phyloP scores from a whole-genome alignment of 2,113 vertebrate species.

The Glareola pratincola region DNA sequence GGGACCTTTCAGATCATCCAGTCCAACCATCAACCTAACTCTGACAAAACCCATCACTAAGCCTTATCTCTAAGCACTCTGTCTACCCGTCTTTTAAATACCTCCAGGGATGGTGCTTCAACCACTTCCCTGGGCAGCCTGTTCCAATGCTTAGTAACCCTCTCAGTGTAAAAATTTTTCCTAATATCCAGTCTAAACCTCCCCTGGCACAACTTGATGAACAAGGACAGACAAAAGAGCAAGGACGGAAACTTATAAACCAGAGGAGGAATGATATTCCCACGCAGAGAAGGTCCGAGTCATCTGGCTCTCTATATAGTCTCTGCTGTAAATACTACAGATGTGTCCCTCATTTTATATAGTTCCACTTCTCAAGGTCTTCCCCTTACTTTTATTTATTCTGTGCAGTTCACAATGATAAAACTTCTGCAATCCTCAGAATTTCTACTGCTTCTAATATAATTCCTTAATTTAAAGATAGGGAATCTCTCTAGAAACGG shows the following conservation, averaged over 20 bases:
- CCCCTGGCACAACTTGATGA: background rate
- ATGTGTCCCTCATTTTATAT: background rate
- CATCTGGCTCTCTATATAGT: background rate
- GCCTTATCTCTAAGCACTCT: no score
- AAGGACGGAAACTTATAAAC: background rate
- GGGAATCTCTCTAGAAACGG: slow-evolving; percentile 17
- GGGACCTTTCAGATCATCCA: no score
- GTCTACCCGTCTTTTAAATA: no score
- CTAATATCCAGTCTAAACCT: no score
- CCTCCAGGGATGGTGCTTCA: no score
- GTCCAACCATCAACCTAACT: no score
- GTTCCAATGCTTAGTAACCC: no score
- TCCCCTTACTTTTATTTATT: background rate
- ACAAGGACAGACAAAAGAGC: background rate
- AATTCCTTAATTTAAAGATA: slow-evolving; percentile 41
- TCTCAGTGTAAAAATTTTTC: no score
- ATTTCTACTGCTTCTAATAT: background rate
- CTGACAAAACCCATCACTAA: no score
- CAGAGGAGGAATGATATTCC: background rate
- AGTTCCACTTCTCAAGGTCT: background rate
- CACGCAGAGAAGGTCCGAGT: background rate
- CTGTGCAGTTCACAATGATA: background rate
- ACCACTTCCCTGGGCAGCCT: no score
- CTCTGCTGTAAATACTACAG: background rate
- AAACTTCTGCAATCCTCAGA: background rate